Base-by-base conservation (phyloP, 2,113 vertebrate genomes). In the Strix aluco region DNA sequence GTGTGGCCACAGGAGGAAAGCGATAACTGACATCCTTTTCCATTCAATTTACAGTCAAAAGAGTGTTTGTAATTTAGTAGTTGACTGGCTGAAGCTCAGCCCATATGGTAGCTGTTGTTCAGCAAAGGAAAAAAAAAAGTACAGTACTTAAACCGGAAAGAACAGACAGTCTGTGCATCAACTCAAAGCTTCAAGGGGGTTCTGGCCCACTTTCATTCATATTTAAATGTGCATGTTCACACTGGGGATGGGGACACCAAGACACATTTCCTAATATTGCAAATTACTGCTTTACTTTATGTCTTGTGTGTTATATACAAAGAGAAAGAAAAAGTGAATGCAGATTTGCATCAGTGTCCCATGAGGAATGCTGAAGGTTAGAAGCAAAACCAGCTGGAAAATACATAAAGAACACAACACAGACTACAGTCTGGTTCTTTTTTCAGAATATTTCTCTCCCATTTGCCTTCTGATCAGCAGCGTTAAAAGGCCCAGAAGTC, bases 61-160 rank as follows among this genome's bases (percentile, higher is more conserved):
- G 96, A 94, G 90, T 34, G 86, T 91, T 96, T 97, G 97, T 96
- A 95, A 98, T 98, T 97, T 97, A 95, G 96, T 74, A 95, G 96
- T 87, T 97, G 94, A 95, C 97, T 97, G 94, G 96, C 96, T 95
- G 90, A 96, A 96, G 94, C 96, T 96, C 95, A 90, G 97, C 94
- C 96, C 97, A 97, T 97, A 98, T 97, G 97, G 97, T 97, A 91
- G 96, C 94, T 96, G 96, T 97, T 97, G 92, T 95, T 96, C 49
- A 57, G 93, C 90, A 90, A 79, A 74, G 47, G 27, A 8, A 65
- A 59, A n/a, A 59, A 12, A 81, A 93, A 92, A 83, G 61, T 93
- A 95, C 92, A 92, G 94, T 81, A 91, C 81, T 94, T 92, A 92
- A 93, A 88, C 54, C 8, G 38, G 96, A 91, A 95, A 97, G 92